These are phyloP conservation scores for Aphaenogaster ashmeadi DNA, from an alignment of 1,140 invertebrate genomes.

Conservation along the genomic window DNA sequence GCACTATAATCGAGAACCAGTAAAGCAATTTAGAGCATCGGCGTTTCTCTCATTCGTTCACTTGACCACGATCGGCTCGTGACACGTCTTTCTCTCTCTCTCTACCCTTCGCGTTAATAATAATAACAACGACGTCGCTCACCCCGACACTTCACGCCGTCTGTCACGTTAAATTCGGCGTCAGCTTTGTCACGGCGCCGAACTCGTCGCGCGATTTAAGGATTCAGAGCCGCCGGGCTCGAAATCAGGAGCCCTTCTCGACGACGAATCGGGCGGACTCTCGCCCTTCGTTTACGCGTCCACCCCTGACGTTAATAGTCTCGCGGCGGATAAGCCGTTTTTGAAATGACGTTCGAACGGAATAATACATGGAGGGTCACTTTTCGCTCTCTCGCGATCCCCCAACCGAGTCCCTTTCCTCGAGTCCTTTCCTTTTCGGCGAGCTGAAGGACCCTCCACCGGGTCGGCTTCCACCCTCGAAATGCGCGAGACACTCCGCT, in stretches of 20 bases:
- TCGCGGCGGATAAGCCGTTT: slow-evolving; percentile 77
- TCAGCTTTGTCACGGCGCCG: slow-evolving; percentile 40
- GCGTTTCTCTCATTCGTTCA: neutral
- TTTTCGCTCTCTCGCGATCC: slow-evolving; percentile 68
- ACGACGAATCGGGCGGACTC: slow-evolving; percentile 34
- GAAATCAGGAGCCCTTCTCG: slow-evolving; percentile 47
- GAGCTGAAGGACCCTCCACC: slow-evolving; percentile 70
- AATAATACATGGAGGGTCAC: slow-evolving; percentile 81
- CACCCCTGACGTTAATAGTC: slow-evolving; percentile 77
- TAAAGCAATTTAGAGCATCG: slow-evolving; percentile 17
- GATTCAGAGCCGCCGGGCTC: slow-evolving; percentile 30
- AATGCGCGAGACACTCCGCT: slow-evolving; percentile 62
- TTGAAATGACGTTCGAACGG: slow-evolving; percentile 78
- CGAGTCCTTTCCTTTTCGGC: slow-evolving; percentile 77
- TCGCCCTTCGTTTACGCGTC: slow-evolving; percentile 73
- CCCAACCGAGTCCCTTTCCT: slow-evolving; percentile 72
- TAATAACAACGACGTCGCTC: slow-evolving; percentile 25
- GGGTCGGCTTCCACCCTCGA: slow-evolving; percentile 67
- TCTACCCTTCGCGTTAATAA: slow-evolving; percentile 15
- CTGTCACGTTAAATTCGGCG: slow-evolving; percentile 49
- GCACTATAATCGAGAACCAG: neutral
- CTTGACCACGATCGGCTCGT: neutral
- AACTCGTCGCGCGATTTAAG: slow-evolving; percentile 52
- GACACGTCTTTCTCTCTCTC: neutral
- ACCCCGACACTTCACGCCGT: slow-evolving; percentile 7